phyloP scores from a whole-genome alignment of 1,140 invertebrate genomes.

The Pseudomyrmex dendroicus region DNA sequence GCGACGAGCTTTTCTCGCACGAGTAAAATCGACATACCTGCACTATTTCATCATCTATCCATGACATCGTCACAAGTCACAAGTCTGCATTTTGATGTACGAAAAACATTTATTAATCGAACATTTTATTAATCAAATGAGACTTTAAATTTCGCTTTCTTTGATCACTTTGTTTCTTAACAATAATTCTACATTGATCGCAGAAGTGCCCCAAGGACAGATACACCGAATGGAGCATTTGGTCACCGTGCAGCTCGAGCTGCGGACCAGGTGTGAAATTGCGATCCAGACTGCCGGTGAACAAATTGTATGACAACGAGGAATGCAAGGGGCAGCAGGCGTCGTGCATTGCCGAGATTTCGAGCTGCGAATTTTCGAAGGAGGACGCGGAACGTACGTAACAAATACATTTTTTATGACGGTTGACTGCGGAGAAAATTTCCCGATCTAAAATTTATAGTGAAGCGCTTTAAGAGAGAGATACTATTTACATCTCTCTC shows the following conservation, averaged over 20 bases:
- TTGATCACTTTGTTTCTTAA: no score
- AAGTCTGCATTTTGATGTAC: background rate
- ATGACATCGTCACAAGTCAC: conserved; percentile 74
- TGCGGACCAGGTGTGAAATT: conserved; percentile 88
- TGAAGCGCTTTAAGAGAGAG: no score
- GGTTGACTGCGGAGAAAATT: no score
- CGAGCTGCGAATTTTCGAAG: conserved; percentile 85
- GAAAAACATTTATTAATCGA: conserved; percentile 32
- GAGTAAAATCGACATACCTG: conserved; percentile 68
- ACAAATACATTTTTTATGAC: background rate
- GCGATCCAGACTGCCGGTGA: conserved; percentile 86
- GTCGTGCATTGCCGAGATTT: conserved; percentile 83
- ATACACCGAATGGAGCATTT: conserved; percentile 88
- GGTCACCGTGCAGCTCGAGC: conserved; percentile 88
- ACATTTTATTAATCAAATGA: background rate
- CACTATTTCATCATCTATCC: conserved; percentile 80
- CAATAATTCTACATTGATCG: background rate
- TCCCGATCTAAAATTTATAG: no score
- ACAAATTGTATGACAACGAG: conserved; percentile 76
- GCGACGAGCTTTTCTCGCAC: conserved; percentile 25
- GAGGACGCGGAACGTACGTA: conserved; percentile 82
- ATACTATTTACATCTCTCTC: no score
- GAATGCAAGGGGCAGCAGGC: conserved; percentile 80
- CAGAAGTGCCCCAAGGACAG: conserved; percentile 78
- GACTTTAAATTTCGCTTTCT: background rate